Base-by-base conservation (phyloP, 2,888 invertebrate genomes). In the Dendrolimus pini region DNA sequence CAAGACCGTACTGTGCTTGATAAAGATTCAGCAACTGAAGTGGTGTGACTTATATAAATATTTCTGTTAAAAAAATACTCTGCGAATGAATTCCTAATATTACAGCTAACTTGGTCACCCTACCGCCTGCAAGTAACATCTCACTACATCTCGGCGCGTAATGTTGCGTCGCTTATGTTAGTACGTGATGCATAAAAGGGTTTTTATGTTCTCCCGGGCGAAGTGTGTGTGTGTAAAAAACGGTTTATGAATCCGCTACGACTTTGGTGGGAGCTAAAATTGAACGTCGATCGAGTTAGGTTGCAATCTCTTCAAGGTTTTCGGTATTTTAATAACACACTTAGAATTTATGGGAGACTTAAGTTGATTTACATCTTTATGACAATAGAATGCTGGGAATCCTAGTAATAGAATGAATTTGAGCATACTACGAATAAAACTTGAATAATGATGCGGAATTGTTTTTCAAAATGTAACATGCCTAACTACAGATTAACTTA, bases 161-260 rank as follows among this genome's bases (percentile, higher is more conserved):
- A 79, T 77, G 69, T 80, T 75, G 73, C 71, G 73, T 69, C 76
- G 72, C 76, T 82, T 79, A 81, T 71, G 71, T 69, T 62, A 60
- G 73, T 70, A 82, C 82, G 81, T 82, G 81, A 66, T 74, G 70
- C 68, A 72, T 74, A 74, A 77, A 78, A 64, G 66, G 64, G 65
- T 71, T 74, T 76, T 77, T 74, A 74, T 77, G 71, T 66, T 66
- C 69, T 52, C 58, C 61, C 64, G 58, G 65, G 61, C 47, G 47
- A 47, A 47, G 47, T 47, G 47, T 47, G 62, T 47, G 62, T 60
- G 59, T 62, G 64, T 63, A 59, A 61, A 66, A 62, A 64, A 52
- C 62, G 58, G 62, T 77, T 73, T 69, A 70, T 57, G 58, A 58
- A 61, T 54, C 55, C 66, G 64, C 67, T 64, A 47, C 47, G 47